Percentiles rank a stretch among this genome's conserved stretches.
Evolutionary conservation across 2,888 invertebrate species (phyloP).

Genomic region (Dusona sp.): DNA sequence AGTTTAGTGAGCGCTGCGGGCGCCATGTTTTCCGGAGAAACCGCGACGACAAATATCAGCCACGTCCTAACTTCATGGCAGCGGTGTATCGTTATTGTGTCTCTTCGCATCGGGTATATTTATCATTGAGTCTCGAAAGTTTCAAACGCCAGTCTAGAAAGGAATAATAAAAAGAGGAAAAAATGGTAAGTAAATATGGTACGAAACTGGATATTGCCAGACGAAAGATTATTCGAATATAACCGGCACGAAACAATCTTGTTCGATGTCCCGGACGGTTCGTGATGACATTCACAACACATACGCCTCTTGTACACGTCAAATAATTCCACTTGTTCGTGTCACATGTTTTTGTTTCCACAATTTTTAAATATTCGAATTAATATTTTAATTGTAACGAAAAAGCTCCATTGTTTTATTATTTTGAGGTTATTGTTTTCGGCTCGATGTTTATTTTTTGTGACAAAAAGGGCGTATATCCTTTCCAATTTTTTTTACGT

Average conservation of each 20-base stretch:
- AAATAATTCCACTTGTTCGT: conserved; percentile 32
- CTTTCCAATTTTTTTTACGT: not conserved
- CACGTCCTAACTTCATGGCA: conserved; percentile 81
- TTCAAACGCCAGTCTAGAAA: conserved; percentile 59
- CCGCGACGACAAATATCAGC: conserved; percentile 69
- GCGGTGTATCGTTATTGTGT: conserved; percentile 75
- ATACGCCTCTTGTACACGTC: conserved; percentile 60
- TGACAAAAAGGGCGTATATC: not conserved
- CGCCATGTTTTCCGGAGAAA: conserved; percentile 57
- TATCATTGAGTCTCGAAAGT: conserved; percentile 28
- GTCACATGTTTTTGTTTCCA: conserved; percentile 8
- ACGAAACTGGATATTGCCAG: conserved; percentile 10
- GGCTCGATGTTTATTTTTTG: not conserved
- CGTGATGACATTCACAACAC: conserved; percentile 59
- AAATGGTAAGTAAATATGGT: conserved; percentile 75
- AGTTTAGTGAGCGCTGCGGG: conserved; percentile 54
- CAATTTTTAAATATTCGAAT: not conserved
- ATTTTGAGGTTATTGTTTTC: conserved; percentile 18
- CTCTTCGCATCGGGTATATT: conserved; percentile 57
- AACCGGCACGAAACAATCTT: conserved; percentile 40
- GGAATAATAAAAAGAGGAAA: conserved; percentile 39
- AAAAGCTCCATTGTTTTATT: not conserved
- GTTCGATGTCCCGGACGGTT: conserved; percentile 16
- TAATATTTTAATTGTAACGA: not conserved
- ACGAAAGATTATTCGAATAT: not conserved